phyloP scores from a whole-genome alignment of 2,113 vertebrate genomes.

The Podilymbus podiceps region DNA sequence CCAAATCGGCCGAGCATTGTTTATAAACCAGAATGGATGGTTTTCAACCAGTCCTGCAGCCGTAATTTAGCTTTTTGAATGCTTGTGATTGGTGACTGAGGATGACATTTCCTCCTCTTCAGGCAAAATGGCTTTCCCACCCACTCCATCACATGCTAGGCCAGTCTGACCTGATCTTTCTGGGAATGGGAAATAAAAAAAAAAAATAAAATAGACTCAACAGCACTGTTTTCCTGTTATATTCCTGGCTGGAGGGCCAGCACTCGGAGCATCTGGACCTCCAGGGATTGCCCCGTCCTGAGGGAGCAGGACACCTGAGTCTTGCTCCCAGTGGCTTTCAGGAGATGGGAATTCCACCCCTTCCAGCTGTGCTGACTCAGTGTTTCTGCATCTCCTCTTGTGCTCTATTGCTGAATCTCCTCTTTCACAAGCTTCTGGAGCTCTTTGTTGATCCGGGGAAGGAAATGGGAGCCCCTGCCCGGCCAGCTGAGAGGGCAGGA shows the following conservation, averaged over 20 bases:
- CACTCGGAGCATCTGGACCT: not conserved
- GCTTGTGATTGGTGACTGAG: not conserved
- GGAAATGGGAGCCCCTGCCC: not conserved
- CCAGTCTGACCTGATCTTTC: not conserved
- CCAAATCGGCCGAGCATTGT: not conserved
- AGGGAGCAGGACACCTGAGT: not conserved
- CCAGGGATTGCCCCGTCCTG: not conserved
- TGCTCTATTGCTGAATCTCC: slow-evolving; percentile 23
- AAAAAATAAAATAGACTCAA: not conserved
- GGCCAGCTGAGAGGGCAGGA: not conserved
- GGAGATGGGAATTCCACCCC: not conserved
- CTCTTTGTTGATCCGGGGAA: not conserved
- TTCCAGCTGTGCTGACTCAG: not conserved
- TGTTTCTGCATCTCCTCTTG: not conserved
- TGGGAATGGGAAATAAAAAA: not conserved
- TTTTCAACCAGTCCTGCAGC: not conserved
- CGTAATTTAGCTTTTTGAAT: not conserved
- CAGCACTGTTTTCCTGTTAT: not conserved
- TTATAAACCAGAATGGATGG: not conserved
- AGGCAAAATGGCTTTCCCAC: slow-evolving; percentile 1
- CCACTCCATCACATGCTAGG: not conserved
- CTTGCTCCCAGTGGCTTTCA: not conserved
- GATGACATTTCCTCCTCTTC: slow-evolving; percentile 11
- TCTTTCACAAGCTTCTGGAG: not conserved
- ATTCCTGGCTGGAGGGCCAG: not conserved